phyloP scores from a whole-genome alignment of 1,140 invertebrate genomes.

The Drosophila navojoa region DNA sequence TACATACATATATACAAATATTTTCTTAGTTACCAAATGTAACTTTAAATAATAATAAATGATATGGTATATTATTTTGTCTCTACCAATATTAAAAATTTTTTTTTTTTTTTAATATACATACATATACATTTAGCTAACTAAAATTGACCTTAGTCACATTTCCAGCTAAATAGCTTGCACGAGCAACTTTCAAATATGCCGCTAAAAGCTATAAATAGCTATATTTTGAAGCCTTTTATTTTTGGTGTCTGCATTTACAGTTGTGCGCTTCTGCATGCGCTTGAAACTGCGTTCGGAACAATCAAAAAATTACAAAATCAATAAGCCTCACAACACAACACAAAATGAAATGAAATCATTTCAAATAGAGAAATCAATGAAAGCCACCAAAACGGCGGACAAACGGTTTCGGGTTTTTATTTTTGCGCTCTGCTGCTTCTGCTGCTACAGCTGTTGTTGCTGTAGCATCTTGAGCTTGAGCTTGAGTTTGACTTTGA shows the following conservation, averaged over 20 bases:
- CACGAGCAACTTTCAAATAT: neutral
- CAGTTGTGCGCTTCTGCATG: conserved; percentile 31
- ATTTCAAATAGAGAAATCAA: conserved; percentile 79
- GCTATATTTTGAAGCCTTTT: conserved; percentile 18
- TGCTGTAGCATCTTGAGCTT: conserved; percentile 9
- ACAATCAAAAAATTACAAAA: conserved; percentile 73
- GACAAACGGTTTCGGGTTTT: conserved; percentile 67
- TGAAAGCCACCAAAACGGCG: conserved; percentile 62
- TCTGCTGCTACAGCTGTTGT: conserved; percentile 11
- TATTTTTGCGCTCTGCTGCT: conserved; percentile 11
- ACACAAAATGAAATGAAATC: conserved; percentile 61
- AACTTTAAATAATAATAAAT: no score
- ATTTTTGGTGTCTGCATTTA: conserved; percentile 32
- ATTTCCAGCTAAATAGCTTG: neutral
- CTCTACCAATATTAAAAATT: no score
- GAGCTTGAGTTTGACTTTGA: neutral
- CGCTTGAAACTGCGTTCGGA: conserved; percentile 23
- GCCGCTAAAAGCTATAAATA: conserved; percentile 1
- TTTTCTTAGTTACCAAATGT: no score
- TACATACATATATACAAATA: no score
- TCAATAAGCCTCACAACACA: conserved; percentile 47
- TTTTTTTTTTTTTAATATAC: no score
- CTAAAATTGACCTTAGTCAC: no score
- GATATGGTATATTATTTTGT: no score
- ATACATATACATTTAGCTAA: neutral